Base-by-base conservation (phyloP, 2,797 vertebrate species). In the Pseudochromis fuscus region DNA sequence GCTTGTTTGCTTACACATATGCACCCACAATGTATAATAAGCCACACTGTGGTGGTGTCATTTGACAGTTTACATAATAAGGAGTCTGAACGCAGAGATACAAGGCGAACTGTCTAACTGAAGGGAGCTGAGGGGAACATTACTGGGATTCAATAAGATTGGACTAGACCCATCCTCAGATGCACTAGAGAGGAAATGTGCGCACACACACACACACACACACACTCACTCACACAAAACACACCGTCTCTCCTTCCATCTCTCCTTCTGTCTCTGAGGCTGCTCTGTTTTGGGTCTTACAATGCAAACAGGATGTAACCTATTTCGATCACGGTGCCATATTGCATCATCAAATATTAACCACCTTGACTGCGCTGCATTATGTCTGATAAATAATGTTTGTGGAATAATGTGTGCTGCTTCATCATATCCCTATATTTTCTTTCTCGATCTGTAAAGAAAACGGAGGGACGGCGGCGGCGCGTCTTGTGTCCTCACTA, bases 271-370 rank as follows among this genome's bases (percentile, higher is more conserved):
- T 84, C 67, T 86, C 58, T 72, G 50, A 84, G 69, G 82, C 82
- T 66, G 80, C 84, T 84, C 72, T 85, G 88, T 79, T 91, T 89
- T 89, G 87, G 87, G 86, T 86, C 83, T 87, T 78, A 90, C 84
- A 91, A 91, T 90, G 85, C 88, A 90, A 92, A 92, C 91, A 90
- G 91, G 90, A 91, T 94, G 89, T 92, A 94, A 93, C 92, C 94
- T 92, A 94, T 93, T 94, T 95, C 91, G 88, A 92, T 93, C 89
- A 83, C 66, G 59, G 84, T 89, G 92, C 90, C 94, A 94, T 95
- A 95, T 93, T 94, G 94, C 87, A 89, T 91, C 89, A 92, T 95
- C 67, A 94, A 95, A 93, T 94, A 94, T 95, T 94, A 92, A 94
- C 74, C 67, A 62, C 76, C 66, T 74, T 77, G 81, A 80, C 90